Percentiles rank a stretch among this genome's conserved stretches.
phyloP scores from a whole-genome alignment of 1,140 invertebrate genomes.

The Ceratoteleas bidentatus region DNA sequence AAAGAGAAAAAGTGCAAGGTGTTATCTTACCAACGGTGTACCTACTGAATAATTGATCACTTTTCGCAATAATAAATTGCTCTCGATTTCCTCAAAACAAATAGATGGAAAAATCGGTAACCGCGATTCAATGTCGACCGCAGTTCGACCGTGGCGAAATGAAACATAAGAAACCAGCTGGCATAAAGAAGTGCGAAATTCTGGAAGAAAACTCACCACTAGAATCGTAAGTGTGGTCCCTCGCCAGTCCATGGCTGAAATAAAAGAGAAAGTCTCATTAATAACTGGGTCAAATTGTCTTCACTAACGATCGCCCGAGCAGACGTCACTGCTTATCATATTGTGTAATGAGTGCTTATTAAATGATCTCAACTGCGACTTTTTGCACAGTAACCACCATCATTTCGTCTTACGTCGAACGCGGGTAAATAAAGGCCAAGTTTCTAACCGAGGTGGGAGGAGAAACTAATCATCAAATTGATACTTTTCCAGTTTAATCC shows the following conservation, averaged over 20 bases:
- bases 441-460: too few species aligned
- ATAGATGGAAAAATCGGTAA: slow-evolving; percentile 42
- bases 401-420: slow-evolving; percentile 3
- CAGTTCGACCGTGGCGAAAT: slow-evolving; percentile 51
- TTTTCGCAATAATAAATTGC: slow-evolving; percentile 32
- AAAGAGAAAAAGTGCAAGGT: neutral
- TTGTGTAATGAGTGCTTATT: slow-evolving; percentile 40
- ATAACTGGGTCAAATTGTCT: slow-evolving; percentile 74
- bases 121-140: slow-evolving; percentile 57
- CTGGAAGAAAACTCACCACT: slow-evolving; percentile 70
- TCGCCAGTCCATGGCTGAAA: slow-evolving; percentile 80
- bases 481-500: too few species aligned
- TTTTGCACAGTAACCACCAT: slow-evolving; percentile 20
- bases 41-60: slow-evolving; percentile 21
- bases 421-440: neutral
- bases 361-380: slow-evolving; percentile 24
- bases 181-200: slow-evolving; percentile 29
- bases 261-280: slow-evolving; percentile 79
- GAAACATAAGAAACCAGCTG: slow-evolving; percentile 45
- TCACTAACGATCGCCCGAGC: slow-evolving; percentile 54
- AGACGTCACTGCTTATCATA: slow-evolving; percentile 51
- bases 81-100: slow-evolving; percentile 38
- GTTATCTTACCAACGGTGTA: neutral
- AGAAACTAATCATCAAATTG: too few species aligned
- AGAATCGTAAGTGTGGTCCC: slow-evolving; percentile 71